Conservation (phyloP, 2,888 invertebrate species). For the Pecten maximus region DNA sequence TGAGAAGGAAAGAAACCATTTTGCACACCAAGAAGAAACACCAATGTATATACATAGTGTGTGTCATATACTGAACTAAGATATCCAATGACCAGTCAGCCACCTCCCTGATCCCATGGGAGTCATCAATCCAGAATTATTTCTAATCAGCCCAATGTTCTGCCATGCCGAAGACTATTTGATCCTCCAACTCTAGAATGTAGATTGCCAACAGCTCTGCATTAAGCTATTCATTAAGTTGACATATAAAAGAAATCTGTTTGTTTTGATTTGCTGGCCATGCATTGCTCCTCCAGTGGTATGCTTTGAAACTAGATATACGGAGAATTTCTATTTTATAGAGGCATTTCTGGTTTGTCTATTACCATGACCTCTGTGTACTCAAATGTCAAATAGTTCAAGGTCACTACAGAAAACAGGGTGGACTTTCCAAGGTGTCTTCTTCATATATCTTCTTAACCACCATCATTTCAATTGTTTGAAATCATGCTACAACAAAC, state of each 20-base stretch:
- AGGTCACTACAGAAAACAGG: background rate
- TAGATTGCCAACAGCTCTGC: background rate
- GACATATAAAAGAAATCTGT: slow-evolving; percentile 35
- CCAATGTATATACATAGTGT: background rate
- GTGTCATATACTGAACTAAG: no score
- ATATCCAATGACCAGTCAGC: background rate
- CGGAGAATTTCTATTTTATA: background rate
- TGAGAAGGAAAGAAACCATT: background rate
- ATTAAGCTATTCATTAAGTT: slow-evolving; percentile 26
- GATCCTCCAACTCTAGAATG: background rate
- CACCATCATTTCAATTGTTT: no score
- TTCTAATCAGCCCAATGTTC: slow-evolving; percentile 1
- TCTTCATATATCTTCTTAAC: background rate
- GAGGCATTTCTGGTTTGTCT: background rate
- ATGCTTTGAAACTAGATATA: slow-evolving; percentile 23
- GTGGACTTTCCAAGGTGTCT: background rate
- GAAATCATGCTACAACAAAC: no score
- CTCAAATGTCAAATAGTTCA: background rate
- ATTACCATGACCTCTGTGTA: slow-evolving; percentile 18
- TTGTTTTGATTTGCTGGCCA: slow-evolving; percentile 18
- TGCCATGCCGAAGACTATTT: slow-evolving; percentile 15
- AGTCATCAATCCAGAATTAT: background rate
- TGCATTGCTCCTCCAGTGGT: background rate
- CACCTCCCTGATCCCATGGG: slow-evolving; percentile 1
- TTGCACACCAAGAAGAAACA: background rate